A percentile compares a stretch with the other conserved stretches of the same genome.
Evolutionary conservation across 2,797 vertebrate species (phyloP).

Genomic region (Hirundo rustica): DNA sequence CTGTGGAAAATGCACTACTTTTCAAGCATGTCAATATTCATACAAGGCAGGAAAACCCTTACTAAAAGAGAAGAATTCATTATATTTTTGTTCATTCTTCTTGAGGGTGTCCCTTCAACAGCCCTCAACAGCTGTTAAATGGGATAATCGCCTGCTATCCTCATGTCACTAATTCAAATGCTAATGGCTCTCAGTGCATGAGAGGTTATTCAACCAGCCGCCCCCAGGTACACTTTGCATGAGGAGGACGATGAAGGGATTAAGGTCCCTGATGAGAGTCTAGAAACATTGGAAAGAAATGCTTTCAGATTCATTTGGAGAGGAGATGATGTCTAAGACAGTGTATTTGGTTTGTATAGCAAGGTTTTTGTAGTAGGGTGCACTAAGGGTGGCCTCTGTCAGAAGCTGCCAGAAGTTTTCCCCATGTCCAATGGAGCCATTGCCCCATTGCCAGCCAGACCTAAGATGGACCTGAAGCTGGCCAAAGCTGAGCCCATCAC

Average conservation of each 20-base stretch:
- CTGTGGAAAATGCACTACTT: not conserved
- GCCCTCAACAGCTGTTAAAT: conserved; percentile 72
- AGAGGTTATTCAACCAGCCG: conserved; percentile 41
- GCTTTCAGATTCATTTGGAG: not conserved
- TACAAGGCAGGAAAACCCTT: not conserved
- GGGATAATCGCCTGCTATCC: conserved; percentile 73
- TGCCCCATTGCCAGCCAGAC: not conserved
- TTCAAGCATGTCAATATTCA: not conserved
- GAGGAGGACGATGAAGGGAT: not conserved
- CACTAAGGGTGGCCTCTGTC: not conserved
- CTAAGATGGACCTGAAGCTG: not conserved
- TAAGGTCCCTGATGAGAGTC: not conserved
- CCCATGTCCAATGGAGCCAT: not conserved
- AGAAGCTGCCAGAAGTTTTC: not conserved
- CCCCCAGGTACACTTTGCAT: conserved; percentile 27
- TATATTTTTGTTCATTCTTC: conserved; percentile 10
- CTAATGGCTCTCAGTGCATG: conserved; percentile 61
- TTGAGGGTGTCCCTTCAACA: conserved; percentile 47
- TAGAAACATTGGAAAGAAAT: not conserved
- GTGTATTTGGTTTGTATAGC: not conserved
- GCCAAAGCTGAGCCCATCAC: not conserved
- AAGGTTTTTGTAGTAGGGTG: not conserved
- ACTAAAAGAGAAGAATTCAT: not conserved
- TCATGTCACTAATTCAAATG: conserved; percentile 73
- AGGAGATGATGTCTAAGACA: not conserved